phyloP scores from a whole-genome alignment of 2,888 invertebrate genomes.

The Creontiades dilutus region DNA sequence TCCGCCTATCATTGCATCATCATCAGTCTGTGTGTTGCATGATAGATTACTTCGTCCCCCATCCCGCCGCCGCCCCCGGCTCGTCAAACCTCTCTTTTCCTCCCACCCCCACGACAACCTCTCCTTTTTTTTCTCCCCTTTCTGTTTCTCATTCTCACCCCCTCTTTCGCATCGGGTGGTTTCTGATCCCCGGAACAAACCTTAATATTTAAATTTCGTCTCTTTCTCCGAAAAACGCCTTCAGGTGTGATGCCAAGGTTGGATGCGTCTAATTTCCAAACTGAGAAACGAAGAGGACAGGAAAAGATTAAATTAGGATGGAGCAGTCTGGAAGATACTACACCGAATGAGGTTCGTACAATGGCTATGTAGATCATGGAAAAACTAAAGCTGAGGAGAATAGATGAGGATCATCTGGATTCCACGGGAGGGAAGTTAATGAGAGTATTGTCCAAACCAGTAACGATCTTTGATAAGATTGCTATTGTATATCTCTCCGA shows the following conservation, averaged over 20 bases:
- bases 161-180: not conserved
- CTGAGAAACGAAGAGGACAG: no score
- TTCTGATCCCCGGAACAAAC: slow-evolving; percentile 20
- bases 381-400: no score
- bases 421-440: no score
- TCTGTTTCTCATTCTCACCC: slow-evolving; percentile 5
- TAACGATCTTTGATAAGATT: no score
- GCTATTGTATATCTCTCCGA: no score
- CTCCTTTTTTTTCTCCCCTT: slow-evolving; percentile 9
- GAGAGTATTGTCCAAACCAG: no score
- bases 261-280: no score
- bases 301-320: no score
- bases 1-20: slow-evolving; percentile 73
- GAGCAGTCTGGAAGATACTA: no score
- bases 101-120: not conserved
- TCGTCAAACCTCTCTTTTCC: slow-evolving; percentile 17
- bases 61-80: slow-evolving; percentile 20
- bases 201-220: not conserved
- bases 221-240: not conserved
- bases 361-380: no score
- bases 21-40: slow-evolving; percentile 73
- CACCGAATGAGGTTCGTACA: no score
- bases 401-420: no score
- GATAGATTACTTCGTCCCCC: slow-evolving; percentile 71
- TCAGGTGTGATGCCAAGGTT: not conserved